Percentiles rank a stretch among this genome's conserved stretches.
These are phyloP conservation scores for Pterostichus madidus DNA, from an alignment of 2,888 invertebrate species.

Conservation along the genomic window DNA sequence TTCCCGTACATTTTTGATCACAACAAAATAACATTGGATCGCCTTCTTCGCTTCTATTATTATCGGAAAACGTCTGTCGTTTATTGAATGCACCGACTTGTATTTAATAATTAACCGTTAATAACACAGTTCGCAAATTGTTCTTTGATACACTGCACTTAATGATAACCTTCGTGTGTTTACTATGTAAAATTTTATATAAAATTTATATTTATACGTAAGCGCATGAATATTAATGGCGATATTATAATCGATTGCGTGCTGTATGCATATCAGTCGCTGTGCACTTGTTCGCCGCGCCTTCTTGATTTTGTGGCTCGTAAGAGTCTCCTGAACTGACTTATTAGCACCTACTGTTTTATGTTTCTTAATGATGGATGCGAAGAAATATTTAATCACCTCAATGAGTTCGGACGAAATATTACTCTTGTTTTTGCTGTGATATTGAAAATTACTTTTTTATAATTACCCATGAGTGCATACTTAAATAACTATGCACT, in stretches of 20 bases:
- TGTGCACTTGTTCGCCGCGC: conserved; percentile 41
- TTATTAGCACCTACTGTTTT: conserved; percentile 51
- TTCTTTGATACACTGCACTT: conserved; percentile 52
- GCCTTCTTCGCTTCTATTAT: background rate
- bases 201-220: conserved; percentile 59
- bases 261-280: conserved; percentile 58
- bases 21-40: background rate
- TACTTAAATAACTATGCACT: too few species aligned
- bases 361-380: conserved; percentile 44
- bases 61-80: conserved; percentile 24
- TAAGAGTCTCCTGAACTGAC: conserved; percentile 14
- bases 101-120: conserved; percentile 42
- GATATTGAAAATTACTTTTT: too few species aligned
- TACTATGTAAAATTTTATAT: conserved; percentile 56
- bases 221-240: conserved; percentile 61
- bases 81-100: conserved; percentile 44
- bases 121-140: conserved; percentile 55
- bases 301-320: conserved; percentile 39
- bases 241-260: conserved; percentile 58
- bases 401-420: background rate
- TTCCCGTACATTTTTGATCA: background rate
- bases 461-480: too few species aligned
- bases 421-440: background rate
- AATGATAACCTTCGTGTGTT: conserved; percentile 53
- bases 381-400: conserved; percentile 18